These are phyloP conservation scores for Hetaerina titia DNA, from an alignment of 2,888 invertebrate species.

Conservation along the genomic window DNA sequence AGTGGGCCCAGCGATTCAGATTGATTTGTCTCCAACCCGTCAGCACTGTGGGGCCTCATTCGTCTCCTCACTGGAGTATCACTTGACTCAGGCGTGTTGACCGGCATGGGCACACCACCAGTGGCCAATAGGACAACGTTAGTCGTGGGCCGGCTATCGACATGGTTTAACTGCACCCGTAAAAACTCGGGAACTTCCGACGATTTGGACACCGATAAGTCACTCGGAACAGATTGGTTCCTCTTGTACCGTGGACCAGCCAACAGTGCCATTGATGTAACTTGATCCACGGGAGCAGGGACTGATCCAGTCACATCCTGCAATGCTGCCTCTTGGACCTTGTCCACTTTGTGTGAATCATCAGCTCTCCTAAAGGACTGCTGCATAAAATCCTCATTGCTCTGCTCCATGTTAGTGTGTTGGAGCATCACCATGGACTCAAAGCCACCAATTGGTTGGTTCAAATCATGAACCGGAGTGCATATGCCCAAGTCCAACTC, in stretches of 20 bases:
- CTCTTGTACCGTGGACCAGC: conserved; percentile 26
- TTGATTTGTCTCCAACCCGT: conserved; percentile 45
- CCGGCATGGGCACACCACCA: conserved; percentile 76
- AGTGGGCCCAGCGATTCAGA: background rate
- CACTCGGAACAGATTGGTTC: conserved; percentile 38
- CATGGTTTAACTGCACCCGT: conserved; percentile 85
- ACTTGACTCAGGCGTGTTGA: conserved; percentile 48
- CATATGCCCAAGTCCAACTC: background rate
- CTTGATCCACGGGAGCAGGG: background rate
- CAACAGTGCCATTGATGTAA: background rate
- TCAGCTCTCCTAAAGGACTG: background rate
- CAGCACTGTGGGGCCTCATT: conserved; percentile 50
- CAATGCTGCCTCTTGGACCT: background rate
- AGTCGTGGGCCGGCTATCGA: conserved; percentile 82
- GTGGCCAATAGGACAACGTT: conserved; percentile 84
- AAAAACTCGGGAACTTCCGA: conserved; percentile 83
- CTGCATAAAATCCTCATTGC: background rate
- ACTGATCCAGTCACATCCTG: background rate
- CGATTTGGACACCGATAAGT: background rate
- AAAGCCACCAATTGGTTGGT: background rate
- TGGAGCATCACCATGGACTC: conserved; percentile 26
- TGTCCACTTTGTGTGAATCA: background rate
- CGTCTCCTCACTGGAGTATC: conserved; percentile 50
- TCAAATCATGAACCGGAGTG: background rate
- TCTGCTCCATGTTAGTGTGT: conserved; percentile 13